These are phyloP conservation scores for Pavo muticus DNA, from an alignment of 2,113 vertebrate genomes.

Conservation along the genomic window DNA sequence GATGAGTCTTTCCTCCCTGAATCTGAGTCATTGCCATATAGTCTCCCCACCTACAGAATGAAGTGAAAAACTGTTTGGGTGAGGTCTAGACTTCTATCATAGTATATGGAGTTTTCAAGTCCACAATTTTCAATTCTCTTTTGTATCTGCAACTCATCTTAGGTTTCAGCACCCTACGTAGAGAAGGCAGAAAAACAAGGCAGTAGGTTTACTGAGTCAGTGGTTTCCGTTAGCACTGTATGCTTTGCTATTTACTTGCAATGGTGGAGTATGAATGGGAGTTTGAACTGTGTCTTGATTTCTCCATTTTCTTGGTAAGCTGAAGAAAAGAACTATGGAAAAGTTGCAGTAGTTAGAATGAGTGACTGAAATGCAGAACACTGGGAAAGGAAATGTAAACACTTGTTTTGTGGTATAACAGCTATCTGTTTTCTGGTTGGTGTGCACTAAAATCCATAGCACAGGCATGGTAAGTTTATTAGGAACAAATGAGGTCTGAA, in stretches of 20 bases:
- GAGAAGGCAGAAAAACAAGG: neutral
- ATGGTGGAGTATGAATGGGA: neutral
- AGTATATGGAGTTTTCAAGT: neutral
- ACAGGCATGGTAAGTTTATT: neutral
- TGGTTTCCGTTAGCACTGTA: neutral
- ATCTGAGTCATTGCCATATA: conserved; percentile 20
- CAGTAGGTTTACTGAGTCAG: neutral
- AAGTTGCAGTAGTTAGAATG: neutral
- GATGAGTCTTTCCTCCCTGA: neutral
- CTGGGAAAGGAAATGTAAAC: neutral
- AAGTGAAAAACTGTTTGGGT: neutral
- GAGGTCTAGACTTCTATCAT: conserved; percentile 8
- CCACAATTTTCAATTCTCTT: conserved; percentile 1
- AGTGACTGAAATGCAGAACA: neutral
- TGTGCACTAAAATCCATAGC: neutral
- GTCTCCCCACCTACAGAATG: neutral
- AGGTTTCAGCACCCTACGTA: neutral
- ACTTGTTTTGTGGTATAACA: neutral
- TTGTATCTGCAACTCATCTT: neutral
- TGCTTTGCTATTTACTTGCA: neutral
- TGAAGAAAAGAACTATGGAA: neutral
- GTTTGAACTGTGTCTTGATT: neutral
- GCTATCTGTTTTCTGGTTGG: neutral
- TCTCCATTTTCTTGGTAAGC: neutral
- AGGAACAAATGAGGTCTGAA: neutral